phyloP scores from a whole-genome alignment of 2,113 vertebrate genomes.

The Machaerirhynchus nigripectus region DNA sequence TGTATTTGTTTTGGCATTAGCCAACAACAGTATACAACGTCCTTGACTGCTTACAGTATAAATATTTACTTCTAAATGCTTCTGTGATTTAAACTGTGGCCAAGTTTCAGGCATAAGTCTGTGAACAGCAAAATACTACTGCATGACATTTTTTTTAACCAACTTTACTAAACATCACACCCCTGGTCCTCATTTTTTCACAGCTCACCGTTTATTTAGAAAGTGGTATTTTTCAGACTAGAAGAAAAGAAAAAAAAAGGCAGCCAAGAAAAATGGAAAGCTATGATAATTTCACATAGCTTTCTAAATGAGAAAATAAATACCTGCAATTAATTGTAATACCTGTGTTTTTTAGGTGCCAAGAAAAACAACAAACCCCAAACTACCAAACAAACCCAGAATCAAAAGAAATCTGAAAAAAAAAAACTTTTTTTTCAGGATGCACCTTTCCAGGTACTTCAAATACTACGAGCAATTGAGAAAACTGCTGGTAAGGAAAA shows the following conservation, averaged over 20 bases:
- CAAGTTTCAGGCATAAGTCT: background rate
- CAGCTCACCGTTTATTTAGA: background rate
- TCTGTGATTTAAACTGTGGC: background rate
- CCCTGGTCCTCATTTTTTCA: background rate
- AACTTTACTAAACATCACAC: background rate
- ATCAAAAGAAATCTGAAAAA: background rate
- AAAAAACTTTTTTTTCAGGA: no score
- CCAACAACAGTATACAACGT: background rate
- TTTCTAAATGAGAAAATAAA: background rate
- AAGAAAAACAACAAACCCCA: background rate
- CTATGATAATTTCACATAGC: background rate
- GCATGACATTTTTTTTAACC: background rate
- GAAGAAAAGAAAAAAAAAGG: background rate
- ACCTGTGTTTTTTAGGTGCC: background rate
- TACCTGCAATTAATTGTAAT: background rate
- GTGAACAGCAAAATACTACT: background rate
- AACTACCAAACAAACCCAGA: background rate
- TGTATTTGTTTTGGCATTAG: background rate
- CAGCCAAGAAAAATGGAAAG: background rate
- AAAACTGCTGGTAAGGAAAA: background rate
- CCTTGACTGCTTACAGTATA: background rate
- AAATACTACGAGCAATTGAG: background rate
- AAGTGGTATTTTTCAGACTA: background rate
- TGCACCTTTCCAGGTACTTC: background rate
- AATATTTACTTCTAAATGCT: constrained; percentile 14